Conservation (phyloP, 92 coral and sea anemone genomes). For the Scolanthus callimorphus region DNA sequence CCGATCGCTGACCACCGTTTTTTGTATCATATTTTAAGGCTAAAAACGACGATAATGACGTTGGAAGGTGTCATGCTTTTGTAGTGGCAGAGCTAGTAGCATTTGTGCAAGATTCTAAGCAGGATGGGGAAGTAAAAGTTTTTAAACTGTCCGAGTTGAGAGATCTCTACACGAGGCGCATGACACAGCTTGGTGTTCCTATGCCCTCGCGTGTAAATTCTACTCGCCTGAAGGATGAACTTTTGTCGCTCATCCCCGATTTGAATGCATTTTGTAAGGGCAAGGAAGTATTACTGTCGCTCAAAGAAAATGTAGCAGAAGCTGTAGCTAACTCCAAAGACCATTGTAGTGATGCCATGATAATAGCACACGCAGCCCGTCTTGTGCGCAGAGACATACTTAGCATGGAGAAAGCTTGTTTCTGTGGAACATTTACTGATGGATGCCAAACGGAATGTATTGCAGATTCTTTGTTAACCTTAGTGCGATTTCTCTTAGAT, state of each 20-base stretch:
- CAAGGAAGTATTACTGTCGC: constrained; percentile 28
- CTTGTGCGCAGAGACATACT: constrained; percentile 40
- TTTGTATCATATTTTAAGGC: too few species aligned
- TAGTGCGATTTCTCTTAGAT: constrained; percentile 31
- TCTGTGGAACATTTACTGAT: constrained; percentile 23
- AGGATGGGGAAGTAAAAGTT: too few species aligned
- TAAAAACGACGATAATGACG: too few species aligned
- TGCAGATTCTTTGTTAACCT: constrained; percentile 24
- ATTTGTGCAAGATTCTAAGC: too few species aligned
- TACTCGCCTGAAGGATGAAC: constrained; percentile 35
- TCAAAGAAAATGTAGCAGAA: constrained; percentile 28
- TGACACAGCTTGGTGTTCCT: constrained; percentile 31
- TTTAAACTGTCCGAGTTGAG: constrained; percentile 34
- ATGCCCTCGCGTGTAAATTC: constrained; percentile 33
- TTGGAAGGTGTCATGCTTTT: too few species aligned
- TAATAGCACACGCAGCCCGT: constrained; percentile 40
- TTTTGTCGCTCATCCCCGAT: constrained; percentile 29
- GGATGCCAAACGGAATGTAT: constrained; percentile 33
- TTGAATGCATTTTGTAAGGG: constrained; percentile 37
- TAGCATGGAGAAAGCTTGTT: constrained; percentile 11
- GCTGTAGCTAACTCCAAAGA: constrained; percentile 25
- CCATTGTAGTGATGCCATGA: constrained; percentile 37
- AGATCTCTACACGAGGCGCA: constrained; percentile 21
- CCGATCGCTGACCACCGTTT: too few species aligned
- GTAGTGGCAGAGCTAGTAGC: too few species aligned